A percentile compares a stretch with the other conserved stretches of the same genome.
Conservation (phyloP, 1,140 invertebrate species). For the Orchesella cincta region DNA sequence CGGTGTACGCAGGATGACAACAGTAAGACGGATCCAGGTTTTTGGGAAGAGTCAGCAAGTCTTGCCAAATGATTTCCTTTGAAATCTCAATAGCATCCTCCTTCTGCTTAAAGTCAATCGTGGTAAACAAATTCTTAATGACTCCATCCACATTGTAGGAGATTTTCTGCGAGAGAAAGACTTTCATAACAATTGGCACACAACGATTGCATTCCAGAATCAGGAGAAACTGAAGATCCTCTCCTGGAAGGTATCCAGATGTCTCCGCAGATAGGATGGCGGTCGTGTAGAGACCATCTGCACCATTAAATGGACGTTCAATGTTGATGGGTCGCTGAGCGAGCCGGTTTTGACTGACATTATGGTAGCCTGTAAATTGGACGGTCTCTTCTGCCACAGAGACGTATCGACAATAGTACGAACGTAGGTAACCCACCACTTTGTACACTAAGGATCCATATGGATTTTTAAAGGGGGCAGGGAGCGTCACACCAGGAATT, state of each 20-base stretch:
- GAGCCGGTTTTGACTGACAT: not conserved
- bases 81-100: conserved; percentile 12
- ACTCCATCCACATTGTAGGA: conserved; percentile 1
- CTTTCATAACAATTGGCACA: conserved; percentile 25
- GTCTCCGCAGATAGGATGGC: not conserved
- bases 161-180: conserved; percentile 25
- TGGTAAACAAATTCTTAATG: conserved; percentile 15
- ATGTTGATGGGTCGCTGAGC: not conserved
- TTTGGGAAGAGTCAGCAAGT: not conserved
- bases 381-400: conserved; percentile 7
- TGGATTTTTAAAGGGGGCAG: conserved; percentile 12
- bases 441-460: not conserved
- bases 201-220: conserved; percentile 19
- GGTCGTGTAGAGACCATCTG: not conserved
- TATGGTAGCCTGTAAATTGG: conserved; percentile 11
- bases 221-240: conserved; percentile 2
- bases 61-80: conserved; percentile 8
- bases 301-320: not conserved
- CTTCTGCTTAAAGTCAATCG: not conserved
- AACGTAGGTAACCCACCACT: not conserved
- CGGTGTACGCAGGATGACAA: conserved; percentile 8
- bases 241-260: not conserved
- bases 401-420: conserved; percentile 19
- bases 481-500: not conserved
- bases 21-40: not conserved